Evolutionary conservation across 1,140 invertebrate genomes (phyloP).

Genomic region (Kradibia gibbosae): DNA sequence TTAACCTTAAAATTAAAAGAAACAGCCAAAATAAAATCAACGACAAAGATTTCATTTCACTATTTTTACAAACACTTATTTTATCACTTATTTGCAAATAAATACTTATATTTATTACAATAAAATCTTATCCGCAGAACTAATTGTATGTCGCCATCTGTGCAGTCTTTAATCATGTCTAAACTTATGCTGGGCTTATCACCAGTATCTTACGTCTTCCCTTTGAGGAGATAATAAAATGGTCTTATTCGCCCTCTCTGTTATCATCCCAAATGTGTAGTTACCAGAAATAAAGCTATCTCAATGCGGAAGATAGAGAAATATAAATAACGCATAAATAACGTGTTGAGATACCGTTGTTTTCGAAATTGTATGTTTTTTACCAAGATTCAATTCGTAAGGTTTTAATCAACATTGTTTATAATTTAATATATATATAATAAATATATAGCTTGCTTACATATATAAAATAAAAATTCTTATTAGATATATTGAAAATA

Average conservation of each 20-base stretch:
- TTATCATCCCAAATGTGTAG: constrained; percentile 1
- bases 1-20: no score
- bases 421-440: no score
- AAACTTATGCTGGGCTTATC: not conserved
- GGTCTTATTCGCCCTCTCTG: not conserved
- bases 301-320: constrained; percentile 20
- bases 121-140: not conserved
- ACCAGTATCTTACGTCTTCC: constrained; percentile 27
- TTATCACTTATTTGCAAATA: not conserved
- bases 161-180: not conserved
- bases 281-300: constrained; percentile 19
- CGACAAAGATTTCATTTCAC: not conserved
- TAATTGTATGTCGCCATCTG: constrained; percentile 11
- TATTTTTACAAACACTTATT: no score
- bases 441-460: no score
- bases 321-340: not conserved
- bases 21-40: no score
- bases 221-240: constrained; percentile 9
- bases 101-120: not conserved
- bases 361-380: no score
- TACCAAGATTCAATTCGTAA: no score
- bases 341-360: no score
- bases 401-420: no score
- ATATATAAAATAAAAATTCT: no score
- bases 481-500: no score